phyloP scores from a whole-genome alignment of 2,797 vertebrate species.

The Cephalopachus bancanus region DNA sequence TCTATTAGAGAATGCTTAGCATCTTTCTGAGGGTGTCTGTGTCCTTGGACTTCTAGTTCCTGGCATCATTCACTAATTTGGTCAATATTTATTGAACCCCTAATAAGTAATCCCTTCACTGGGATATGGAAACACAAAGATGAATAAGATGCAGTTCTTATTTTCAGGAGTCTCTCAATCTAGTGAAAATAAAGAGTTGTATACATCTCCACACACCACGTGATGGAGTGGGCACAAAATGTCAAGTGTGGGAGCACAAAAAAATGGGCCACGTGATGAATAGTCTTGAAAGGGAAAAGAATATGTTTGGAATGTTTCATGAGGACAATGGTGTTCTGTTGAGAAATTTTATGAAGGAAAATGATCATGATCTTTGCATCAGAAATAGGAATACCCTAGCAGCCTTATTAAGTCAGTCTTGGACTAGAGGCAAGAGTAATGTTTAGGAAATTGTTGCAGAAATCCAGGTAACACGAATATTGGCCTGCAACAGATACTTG shows the following conservation, averaged over 20 bases:
- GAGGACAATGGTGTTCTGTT: background rate
- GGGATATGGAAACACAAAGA: background rate
- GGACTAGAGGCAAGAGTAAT: background rate
- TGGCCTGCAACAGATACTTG: no score
- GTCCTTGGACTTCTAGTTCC: background rate
- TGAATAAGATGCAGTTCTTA: background rate
- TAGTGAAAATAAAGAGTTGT: background rate
- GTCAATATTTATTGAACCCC: background rate
- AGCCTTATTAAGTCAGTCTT: background rate
- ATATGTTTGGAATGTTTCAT: background rate
- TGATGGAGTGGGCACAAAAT: background rate
- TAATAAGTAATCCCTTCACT: background rate
- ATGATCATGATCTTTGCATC: background rate
- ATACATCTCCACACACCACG: rapidly evolving
- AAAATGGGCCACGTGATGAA: background rate
- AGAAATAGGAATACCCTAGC: background rate
- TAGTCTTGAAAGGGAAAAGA: background rate
- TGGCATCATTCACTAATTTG: background rate
- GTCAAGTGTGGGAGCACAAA: background rate
- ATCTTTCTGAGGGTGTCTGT: background rate
- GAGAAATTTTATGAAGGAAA: background rate
- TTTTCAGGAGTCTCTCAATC: background rate
- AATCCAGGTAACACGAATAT: no score
- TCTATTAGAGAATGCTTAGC: background rate
- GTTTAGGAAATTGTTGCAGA: background rate